Base-by-base conservation (phyloP, 2,888 invertebrate genomes). In the Prosapia bicincta region DNA sequence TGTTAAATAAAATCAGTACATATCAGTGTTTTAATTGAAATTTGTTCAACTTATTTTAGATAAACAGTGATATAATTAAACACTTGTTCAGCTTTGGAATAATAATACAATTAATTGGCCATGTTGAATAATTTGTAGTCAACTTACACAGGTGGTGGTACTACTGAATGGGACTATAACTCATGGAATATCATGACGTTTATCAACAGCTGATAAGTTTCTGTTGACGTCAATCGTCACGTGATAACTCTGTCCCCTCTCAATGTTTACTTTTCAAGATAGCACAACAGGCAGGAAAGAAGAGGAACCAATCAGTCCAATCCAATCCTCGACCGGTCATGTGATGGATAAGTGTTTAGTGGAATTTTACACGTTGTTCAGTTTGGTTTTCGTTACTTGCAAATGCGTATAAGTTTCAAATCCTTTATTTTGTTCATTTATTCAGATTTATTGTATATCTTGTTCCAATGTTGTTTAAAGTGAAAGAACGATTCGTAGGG, bases 401-500 rank as follows among this genome's bases (percentile, higher is more conserved):
- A 20, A 54, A 54, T 54, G 54, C 54, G 6, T 54, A 20, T 54
- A 54, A 54, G 25, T 67, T 67, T 25, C n/a, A 25, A 25, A 67
- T n/a, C 67, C 26, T 67, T 67, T 0, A 10, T 24, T 6, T 1
- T 26, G 5, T 25, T 7, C 9, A 25, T 54, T 20, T 20, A 20
- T 54, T 54, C 20, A 54, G 54, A 13, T 20, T 38, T 54, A 54
- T 30, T 32, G 10, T 6, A 10, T 28, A 15, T 20, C 66, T 25
- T 15, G 2, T 20, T 43, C 68, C 20, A 2, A 73, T 73, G 73
- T 68, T 73, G 73, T 73, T 73, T 68, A 73, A 73, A 54, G 13
- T 54, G 67, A 73, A 73, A 73, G 75, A 54, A 68, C 67, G 68
- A 54, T 26, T 43, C 26, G 68, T 68, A 26, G 71, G 65, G 24